These are phyloP conservation scores for Myotis findleyi DNA, from an alignment of 2,797 vertebrate species.

Conservation along the genomic window DNA sequence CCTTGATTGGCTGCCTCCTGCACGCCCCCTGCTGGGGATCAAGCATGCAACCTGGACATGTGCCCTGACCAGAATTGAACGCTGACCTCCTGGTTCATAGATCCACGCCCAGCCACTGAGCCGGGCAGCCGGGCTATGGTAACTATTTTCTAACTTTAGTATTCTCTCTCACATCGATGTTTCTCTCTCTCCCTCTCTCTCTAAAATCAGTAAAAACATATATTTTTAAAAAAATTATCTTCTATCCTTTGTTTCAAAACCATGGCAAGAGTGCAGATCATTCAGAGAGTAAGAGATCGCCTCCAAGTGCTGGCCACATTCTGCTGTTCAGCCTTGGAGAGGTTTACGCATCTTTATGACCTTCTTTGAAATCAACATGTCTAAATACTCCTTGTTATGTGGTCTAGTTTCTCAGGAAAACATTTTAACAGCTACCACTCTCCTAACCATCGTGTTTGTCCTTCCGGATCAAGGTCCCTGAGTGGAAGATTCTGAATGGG, in stretches of 20 bases:
- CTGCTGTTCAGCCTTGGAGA: neutral
- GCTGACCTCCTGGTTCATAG: too few species aligned
- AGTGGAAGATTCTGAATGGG: neutral
- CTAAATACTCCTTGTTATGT: neutral
- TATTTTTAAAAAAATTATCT: neutral
- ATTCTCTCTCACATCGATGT: neutral
- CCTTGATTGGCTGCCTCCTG: too few species aligned
- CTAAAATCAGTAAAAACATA: too few species aligned
- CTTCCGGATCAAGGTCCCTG: neutral
- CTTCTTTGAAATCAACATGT: neutral
- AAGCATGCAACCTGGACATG: too few species aligned
- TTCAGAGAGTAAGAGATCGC: neutral
- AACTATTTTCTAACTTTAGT: conserved; percentile 34
- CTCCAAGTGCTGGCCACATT: neutral
- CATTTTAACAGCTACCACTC: neutral
- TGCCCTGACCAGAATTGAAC: too few species aligned
- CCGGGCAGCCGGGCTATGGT: neutral
- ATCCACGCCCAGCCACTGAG: too few species aligned
- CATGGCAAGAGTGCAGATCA: neutral
- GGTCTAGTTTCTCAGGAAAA: neutral
- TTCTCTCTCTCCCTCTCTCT: too few species aligned
- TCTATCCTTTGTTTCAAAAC: conserved; percentile 12
- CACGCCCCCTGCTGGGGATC: too few species aligned
- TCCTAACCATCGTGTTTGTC: neutral
- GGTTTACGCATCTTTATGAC: neutral